These are phyloP conservation scores for Casuarius casuarius DNA, from an alignment of 2,113 vertebrate species.

Conservation along the genomic window DNA sequence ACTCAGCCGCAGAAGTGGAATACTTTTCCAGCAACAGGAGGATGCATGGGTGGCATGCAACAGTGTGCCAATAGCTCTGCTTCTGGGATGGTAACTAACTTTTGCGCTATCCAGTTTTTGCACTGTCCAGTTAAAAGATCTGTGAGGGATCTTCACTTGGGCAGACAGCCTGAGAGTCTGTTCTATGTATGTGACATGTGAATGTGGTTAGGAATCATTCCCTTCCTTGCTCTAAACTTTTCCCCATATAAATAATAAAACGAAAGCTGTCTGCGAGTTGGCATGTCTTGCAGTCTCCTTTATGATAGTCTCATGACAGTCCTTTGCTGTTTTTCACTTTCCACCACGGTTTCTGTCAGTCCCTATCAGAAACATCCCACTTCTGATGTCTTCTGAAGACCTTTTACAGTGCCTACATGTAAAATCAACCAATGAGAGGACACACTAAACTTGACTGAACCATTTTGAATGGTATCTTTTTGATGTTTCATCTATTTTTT, in stretches of 20 bases:
- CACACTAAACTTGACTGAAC: background rate
- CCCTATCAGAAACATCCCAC: background rate
- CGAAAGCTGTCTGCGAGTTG: background rate
- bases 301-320: rapidly evolving
- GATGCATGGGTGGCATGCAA: background rate
- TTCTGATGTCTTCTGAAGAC: background rate
- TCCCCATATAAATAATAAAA: background rate
- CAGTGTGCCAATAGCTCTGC: background rate
- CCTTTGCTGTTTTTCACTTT: background rate
- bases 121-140: background rate
- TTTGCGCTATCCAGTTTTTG: background rate
- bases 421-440: background rate
- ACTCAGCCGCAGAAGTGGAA: background rate
- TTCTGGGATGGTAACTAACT: background rate
- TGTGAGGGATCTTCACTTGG: background rate
- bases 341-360: background rate
- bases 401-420: background rate
- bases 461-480: background rate
- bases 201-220: background rate
- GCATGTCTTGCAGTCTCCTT: background rate
- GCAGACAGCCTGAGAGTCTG: background rate
- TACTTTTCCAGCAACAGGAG: background rate
- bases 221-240: background rate
- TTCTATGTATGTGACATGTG: background rate
- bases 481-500: background rate